These are phyloP conservation scores for Palythoa grandiflora DNA, from an alignment of 92 coral and sea anemone species.

Conservation along the genomic window DNA sequence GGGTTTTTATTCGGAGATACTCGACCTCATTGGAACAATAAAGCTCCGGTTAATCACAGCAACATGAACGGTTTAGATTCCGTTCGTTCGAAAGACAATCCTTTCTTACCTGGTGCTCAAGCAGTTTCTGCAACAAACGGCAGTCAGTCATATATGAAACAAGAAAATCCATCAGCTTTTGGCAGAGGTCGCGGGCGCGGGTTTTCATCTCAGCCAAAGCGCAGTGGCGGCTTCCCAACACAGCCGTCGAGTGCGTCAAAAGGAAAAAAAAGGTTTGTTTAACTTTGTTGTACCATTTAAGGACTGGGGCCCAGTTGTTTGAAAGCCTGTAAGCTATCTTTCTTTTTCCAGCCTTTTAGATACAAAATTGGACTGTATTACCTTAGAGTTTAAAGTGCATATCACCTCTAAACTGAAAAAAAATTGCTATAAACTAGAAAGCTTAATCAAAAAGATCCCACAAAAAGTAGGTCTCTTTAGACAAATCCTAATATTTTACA, in stretches of 20 bases:
- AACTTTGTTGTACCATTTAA: background rate
- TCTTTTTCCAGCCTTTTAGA: too few relatives aligned
- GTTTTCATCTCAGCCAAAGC: background rate
- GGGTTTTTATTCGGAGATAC: constrained; percentile 58
- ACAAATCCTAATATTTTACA: too few relatives aligned
- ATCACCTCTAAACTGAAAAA: too few relatives aligned
- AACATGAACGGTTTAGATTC: background rate
- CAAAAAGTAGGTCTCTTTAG: too few relatives aligned
- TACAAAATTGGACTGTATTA: too few relatives aligned
- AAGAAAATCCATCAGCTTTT: background rate
- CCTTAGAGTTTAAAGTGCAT: too few relatives aligned
- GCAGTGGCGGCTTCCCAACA: constrained; percentile 25
- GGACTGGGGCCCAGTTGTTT: too few relatives aligned
- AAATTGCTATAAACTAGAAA: too few relatives aligned
- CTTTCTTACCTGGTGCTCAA: background rate
- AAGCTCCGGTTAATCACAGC: background rate
- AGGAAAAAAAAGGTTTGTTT: constrained; percentile 42
- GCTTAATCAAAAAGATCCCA: too few relatives aligned
- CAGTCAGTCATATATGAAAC: constrained; percentile 13
- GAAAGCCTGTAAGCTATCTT: background rate
- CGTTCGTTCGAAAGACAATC: background rate
- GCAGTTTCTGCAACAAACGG: constrained; percentile 12
- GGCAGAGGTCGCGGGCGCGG: constrained; percentile 45
- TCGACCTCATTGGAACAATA: background rate
- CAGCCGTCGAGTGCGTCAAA: constrained; percentile 11